These are phyloP conservation scores for Phymorhynchus buccinoides DNA, from an alignment of 1,140 invertebrate species.

Conservation along the genomic window DNA sequence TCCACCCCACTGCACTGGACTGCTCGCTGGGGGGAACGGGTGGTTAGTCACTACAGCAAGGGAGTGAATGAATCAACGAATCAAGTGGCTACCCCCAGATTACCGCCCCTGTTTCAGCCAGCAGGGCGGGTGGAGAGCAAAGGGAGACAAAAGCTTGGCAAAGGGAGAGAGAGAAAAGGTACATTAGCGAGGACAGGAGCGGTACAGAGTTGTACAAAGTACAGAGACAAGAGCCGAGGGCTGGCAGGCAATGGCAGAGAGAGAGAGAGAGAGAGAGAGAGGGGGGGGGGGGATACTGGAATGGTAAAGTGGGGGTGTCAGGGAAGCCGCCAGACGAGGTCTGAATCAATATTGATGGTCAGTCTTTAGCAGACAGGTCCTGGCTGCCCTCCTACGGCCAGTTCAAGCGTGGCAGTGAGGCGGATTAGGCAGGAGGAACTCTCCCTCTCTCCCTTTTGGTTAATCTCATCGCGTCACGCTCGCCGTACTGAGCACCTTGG, in stretches of 20 bases:
- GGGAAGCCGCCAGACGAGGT: not conserved
- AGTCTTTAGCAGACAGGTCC: slow-evolving; percentile 24
- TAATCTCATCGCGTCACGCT: slow-evolving; percentile 29
- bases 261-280: not conserved
- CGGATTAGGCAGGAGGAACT: not conserved
- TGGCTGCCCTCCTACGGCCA: not conserved
- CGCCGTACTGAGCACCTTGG: not conserved
- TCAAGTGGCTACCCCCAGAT: slow-evolving; percentile 21
- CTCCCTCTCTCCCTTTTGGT: not conserved
- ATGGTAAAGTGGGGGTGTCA: not conserved
- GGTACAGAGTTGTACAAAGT: not conserved
- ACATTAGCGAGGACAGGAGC: not conserved
- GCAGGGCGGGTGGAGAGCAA: not conserved
- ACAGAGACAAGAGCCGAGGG: not conserved
- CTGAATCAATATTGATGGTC: slow-evolving; percentile 22
- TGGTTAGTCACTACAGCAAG: not conserved
- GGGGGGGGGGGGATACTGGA: not conserved
- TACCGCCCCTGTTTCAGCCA: not conserved
- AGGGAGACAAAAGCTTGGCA: slow-evolving; percentile 14
- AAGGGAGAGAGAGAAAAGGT: slow-evolving; percentile 5
- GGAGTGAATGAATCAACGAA: not conserved
- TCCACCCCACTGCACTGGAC: not conserved
- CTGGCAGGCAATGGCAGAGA: not conserved
- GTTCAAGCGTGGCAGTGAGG: not conserved
- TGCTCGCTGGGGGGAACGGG: not conserved